A percentile compares a stretch with the other conserved stretches of the same genome.
Evolutionary conservation across 2,113 vertebrate genomes (phyloP).

Genomic region (Meriones unguiculatus): DNA sequence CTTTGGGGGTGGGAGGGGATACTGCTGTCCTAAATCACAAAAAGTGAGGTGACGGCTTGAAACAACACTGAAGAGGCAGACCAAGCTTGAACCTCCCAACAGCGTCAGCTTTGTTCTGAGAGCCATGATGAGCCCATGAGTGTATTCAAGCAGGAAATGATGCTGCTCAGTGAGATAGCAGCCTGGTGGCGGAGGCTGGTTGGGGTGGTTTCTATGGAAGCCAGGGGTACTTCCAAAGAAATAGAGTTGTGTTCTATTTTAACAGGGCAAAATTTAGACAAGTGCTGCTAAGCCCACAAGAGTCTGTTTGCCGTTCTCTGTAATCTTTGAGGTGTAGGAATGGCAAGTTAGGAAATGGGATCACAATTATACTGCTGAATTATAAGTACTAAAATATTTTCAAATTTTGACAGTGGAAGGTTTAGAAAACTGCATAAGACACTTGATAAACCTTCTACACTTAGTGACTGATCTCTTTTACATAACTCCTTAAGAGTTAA

Average conservation of each 20-base stretch:
- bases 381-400: slow-evolving; percentile 20
- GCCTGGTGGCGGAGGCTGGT: not conserved
- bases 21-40: not conserved
- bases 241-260: slow-evolving; percentile 32
- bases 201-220: not conserved
- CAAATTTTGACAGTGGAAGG: not conserved
- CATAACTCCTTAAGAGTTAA: not conserved
- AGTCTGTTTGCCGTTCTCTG: slow-evolving; percentile 21
- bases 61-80: not conserved
- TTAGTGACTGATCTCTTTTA: not conserved
- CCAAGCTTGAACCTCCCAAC: not conserved
- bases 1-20: not conserved
- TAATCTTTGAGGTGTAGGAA: not conserved
- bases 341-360: not conserved
- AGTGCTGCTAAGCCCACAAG: not conserved
- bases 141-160: not conserved
- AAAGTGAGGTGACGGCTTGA: not conserved
- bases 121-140: not conserved
- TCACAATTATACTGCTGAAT: not conserved
- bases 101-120: not conserved
- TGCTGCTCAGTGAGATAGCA: not conserved
- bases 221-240: not conserved
- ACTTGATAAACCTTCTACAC: not conserved
- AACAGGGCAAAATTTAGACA: slow-evolving; percentile 4
- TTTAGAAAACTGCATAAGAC: not conserved